Conservation (phyloP, 2,797 vertebrate genomes). For the Acipenser ruthenus region DNA sequence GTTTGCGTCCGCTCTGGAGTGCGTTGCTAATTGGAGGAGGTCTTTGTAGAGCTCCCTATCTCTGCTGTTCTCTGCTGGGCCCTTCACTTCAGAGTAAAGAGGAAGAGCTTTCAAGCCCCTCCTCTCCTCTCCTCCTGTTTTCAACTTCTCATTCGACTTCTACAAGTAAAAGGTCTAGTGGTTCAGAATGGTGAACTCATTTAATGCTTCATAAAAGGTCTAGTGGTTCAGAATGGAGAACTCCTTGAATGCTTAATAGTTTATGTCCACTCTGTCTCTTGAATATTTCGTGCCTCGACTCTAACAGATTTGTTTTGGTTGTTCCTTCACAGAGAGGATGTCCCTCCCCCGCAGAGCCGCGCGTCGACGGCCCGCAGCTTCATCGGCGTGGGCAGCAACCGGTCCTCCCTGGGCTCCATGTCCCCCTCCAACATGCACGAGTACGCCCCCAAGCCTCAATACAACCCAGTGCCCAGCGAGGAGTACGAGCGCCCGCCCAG, state of each 20-base stretch:
- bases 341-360: conserved; percentile 90
- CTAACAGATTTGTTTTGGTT: background rate
- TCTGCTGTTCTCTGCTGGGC: no score
- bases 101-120: no score
- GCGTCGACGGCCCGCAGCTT: conserved; percentile 88
- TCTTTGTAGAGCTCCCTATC: no score
- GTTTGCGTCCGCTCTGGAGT: no score
- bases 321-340: conserved; percentile 75
- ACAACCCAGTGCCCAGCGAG: conserved; percentile 84
- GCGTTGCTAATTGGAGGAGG: no score
- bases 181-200: no score
- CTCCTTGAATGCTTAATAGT: background rate
- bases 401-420: conserved; percentile 93
- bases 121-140: conserved; percentile 23
- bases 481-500: conserved; percentile 74
- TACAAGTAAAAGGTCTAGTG: background rate
- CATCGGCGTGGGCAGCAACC: conserved; percentile 80
- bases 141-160: background rate
- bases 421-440: conserved; percentile 94
- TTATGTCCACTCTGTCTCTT: conserved; percentile 11
- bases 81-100: no score
- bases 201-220: conserved; percentile 1
- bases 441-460: conserved; percentile 76
- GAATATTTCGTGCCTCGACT: conserved; percentile 17
- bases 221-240: conserved; percentile 13